Percentiles rank a stretch among this genome's conserved stretches.
Evolutionary conservation across 2,888 invertebrate species (phyloP).

Genomic region (Acrocyrtus sp.): DNA sequence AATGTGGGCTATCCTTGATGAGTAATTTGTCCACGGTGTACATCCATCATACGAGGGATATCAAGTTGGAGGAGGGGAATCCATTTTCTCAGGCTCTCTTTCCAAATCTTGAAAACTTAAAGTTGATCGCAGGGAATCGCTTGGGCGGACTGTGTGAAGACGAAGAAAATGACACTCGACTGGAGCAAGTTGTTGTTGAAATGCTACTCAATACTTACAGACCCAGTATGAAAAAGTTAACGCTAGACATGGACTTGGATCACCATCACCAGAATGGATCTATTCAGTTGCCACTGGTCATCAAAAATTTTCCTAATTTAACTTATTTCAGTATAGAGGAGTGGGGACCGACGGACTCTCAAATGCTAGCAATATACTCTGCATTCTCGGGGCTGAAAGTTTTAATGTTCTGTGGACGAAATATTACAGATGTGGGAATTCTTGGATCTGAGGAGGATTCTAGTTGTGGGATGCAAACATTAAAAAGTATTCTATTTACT

Average conservation of each 20-base stretch:
- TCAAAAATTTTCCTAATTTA: conserved; percentile 29
- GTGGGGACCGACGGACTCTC: conserved; percentile 28
- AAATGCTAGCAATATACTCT: conserved; percentile 19
- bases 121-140: conserved; percentile 29
- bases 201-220: conserved; percentile 19
- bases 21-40: conserved; percentile 19
- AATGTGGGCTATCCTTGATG: conserved; percentile 25
- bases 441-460: conserved; percentile 11
- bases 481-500: not conserved
- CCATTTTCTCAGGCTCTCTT: conserved; percentile 12
- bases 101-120: conserved; percentile 26
- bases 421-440: conserved; percentile 25
- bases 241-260: conserved; percentile 29
- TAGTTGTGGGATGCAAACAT: not conserved
- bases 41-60: conserved; percentile 29
- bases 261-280: conserved; percentile 24
- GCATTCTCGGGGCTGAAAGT: conserved; percentile 17
- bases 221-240: conserved; percentile 6
- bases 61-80: conserved; percentile 11
- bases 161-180: conserved; percentile 1
- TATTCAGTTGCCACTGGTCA: conserved; percentile 16
- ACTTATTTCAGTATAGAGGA: conserved; percentile 26
- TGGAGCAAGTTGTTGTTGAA: conserved; percentile 31
- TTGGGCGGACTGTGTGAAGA: conserved; percentile 1
- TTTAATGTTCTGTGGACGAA: conserved; percentile 39